These are phyloP conservation scores for Ptilonorhynchus violaceus DNA, from an alignment of 2,113 vertebrate genomes.

Conservation along the genomic window DNA sequence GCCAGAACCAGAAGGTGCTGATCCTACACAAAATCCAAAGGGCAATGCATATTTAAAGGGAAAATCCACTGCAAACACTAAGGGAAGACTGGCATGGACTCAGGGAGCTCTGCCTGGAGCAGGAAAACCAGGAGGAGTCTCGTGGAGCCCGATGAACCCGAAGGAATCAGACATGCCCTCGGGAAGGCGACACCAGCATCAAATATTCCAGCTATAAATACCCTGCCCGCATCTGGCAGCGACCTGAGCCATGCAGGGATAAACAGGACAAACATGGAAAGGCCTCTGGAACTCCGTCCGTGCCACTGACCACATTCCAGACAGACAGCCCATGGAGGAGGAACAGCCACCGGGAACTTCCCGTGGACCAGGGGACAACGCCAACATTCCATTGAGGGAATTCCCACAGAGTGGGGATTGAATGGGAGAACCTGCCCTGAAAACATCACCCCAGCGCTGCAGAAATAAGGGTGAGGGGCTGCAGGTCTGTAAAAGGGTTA, in stretches of 20 bases:
- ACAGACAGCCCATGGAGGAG: accelerated
- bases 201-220: background rate
- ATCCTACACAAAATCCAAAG: background rate
- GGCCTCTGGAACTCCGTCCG: background rate
- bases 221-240: background rate
- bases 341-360: background rate
- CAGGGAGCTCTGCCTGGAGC: background rate
- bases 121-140: background rate
- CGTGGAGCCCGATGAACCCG: background rate
- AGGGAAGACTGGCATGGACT: background rate
- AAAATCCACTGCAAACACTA: background rate
- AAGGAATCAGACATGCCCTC: background rate
- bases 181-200: background rate
- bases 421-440: background rate
- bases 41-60: background rate
- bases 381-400: accelerated
- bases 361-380: accelerated
- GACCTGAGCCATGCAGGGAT: background rate
- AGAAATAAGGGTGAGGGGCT: background rate
- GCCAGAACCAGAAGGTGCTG: background rate
- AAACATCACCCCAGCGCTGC: background rate
- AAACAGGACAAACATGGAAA: background rate
- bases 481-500: background rate
- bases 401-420: accelerated
- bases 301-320: background rate